Conservation (phyloP, 2,888 invertebrate genomes). For the Byasa hedistus region DNA sequence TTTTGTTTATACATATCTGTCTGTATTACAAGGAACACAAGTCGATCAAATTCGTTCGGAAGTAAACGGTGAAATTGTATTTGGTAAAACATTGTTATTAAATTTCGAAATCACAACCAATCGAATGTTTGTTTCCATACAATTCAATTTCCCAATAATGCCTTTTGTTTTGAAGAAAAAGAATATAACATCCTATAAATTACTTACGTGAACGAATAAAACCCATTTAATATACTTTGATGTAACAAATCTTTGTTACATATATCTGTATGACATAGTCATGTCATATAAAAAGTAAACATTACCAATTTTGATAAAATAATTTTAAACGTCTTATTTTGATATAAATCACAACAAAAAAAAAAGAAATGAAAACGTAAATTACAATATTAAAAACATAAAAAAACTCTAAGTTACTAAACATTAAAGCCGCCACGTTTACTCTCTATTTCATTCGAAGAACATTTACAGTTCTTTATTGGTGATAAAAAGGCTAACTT, state of each 20-base stretch:
- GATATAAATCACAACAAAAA: neutral
- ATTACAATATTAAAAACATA: neutral
- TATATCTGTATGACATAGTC: neutral
- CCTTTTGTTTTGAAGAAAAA: neutral
- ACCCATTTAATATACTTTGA: neutral
- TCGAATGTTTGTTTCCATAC: neutral
- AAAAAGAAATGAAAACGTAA: neutral
- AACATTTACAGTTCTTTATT: constrained; percentile 16
- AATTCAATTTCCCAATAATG: neutral
- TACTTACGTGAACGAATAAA: neutral
- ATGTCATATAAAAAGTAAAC: neutral
- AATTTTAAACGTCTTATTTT: neutral
- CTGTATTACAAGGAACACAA: neutral
- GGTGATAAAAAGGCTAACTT: constrained; percentile 14
- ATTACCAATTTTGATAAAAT: neutral
- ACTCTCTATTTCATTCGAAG: neutral
- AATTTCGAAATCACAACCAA: constrained; percentile 1
- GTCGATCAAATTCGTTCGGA: neutral
- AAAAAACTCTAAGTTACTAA: neutral
- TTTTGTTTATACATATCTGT: neutral
- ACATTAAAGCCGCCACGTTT: neutral
- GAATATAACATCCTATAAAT: neutral
- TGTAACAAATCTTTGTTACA: too few relatives aligned
- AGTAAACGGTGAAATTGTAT: neutral
- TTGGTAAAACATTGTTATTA: neutral